A percentile compares a stretch with the other conserved stretches of the same genome.
Evolutionary conservation across 2,888 invertebrate genomes (phyloP).

Genomic region (Limenitis camilla): DNA sequence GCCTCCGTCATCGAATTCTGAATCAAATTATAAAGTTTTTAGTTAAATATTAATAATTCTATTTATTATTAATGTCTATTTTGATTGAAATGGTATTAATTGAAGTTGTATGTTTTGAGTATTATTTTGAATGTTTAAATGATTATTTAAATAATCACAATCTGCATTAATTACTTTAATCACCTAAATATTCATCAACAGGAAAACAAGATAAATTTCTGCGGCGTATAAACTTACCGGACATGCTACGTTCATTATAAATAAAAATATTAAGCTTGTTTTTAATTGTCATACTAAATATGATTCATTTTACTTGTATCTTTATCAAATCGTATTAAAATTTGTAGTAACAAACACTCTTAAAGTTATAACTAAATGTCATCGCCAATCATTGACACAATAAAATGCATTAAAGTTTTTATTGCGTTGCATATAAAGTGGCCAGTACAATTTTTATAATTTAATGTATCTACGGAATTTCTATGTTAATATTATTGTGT

Average conservation of each 20-base stretch:
- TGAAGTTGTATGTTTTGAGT: too few relatives aligned
- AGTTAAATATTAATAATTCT: too few relatives aligned
- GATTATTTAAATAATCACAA: too few relatives aligned
- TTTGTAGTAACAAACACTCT: background rate
- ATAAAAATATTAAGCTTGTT: conserved; percentile 31
- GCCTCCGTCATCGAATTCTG: conserved; percentile 22
- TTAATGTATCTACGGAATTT: too few relatives aligned
- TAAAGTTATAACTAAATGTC: conserved; percentile 25
- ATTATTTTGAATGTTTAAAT: too few relatives aligned
- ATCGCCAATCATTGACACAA: conserved; percentile 21
- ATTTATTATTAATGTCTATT: too few relatives aligned
- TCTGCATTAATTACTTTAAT: too few relatives aligned
- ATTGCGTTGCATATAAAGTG: background rate
- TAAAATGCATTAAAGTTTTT: conserved; percentile 13
- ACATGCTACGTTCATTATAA: conserved; percentile 55
- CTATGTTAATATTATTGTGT: too few relatives aligned
- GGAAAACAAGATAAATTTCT: background rate
- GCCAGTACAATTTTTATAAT: too few relatives aligned
- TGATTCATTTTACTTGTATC: conserved; percentile 39
- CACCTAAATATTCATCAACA: too few relatives aligned
- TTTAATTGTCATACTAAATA: conserved; percentile 33
- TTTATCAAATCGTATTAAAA: background rate
- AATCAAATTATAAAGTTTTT: too few relatives aligned
- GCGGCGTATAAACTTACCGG: conserved; percentile 36
- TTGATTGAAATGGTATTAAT: too few relatives aligned